phyloP scores from a whole-genome alignment of 2,888 invertebrate genomes.

The Meiosimyza platycephala region DNA sequence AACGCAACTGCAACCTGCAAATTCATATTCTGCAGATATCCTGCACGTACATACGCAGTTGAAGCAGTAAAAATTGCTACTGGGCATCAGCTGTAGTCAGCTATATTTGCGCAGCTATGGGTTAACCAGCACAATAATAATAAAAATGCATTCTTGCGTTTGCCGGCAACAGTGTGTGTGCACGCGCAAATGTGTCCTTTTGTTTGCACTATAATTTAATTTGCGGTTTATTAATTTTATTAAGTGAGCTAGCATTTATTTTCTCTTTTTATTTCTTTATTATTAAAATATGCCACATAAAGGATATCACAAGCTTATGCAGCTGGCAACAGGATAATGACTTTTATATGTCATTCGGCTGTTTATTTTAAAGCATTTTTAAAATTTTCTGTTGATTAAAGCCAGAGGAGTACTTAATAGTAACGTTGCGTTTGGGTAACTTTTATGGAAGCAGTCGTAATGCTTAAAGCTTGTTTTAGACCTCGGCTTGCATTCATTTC shows the following conservation, averaged over 20 bases:
- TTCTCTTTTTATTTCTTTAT: neutral
- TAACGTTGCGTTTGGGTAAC: too few relatives aligned
- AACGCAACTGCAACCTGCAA: conserved; percentile 3
- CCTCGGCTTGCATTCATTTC: too few relatives aligned
- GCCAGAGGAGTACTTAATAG: too few relatives aligned
- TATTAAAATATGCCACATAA: neutral
- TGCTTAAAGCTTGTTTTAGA: too few relatives aligned
- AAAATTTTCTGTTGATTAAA: too few relatives aligned
- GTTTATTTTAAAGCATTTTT: too few relatives aligned
- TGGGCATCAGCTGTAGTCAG: neutral
- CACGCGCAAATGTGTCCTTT: neutral
- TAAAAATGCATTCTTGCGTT: neutral
- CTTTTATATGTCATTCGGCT: neutral
- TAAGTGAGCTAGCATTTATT: conserved; percentile 39
- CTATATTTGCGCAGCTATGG: neutral
- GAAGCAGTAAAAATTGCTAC: neutral
- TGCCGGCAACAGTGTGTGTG: neutral
- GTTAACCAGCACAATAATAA: conserved; percentile 25
- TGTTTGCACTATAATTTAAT: conserved; percentile 56
- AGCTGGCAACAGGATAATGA: neutral
- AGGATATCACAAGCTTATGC: neutral
- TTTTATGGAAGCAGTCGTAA: too few relatives aligned
- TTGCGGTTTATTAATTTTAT: conserved; percentile 63
- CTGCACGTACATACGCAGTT: neutral
- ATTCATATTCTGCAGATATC: conserved; percentile 18